Evolutionary conservation across 2,113 vertebrate genomes (phyloP).

Genomic region (Cygnus atratus): DNA sequence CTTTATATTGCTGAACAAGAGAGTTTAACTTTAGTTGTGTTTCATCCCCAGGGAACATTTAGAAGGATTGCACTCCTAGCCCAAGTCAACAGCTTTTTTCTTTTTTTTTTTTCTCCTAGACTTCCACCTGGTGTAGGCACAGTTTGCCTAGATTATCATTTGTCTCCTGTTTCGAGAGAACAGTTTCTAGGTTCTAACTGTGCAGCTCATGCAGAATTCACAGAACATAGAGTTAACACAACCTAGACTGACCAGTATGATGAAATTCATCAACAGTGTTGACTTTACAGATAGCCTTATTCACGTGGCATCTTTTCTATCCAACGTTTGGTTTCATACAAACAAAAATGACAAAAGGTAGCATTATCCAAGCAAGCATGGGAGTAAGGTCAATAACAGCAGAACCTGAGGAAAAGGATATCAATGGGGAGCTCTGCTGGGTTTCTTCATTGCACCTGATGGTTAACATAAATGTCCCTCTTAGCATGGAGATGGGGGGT

Average conservation of each 20-base stretch:
- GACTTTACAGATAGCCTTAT: not conserved
- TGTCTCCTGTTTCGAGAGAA: not conserved
- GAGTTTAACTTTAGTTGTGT: not conserved
- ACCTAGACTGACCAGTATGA: not conserved
- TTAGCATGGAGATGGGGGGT: not conserved
- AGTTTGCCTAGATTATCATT: not conserved
- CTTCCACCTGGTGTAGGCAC: not conserved
- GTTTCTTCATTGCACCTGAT: not conserved
- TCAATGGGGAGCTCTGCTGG: not conserved
- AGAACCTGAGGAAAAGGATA: not conserved
- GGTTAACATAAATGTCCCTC: not conserved
- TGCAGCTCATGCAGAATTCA: not conserved
- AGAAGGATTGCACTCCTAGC: rapidly evolving
- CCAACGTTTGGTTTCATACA: not conserved
- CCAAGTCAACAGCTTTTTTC: not conserved
- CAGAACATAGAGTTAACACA: not conserved
- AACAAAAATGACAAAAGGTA: not conserved
- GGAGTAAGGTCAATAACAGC: not conserved
- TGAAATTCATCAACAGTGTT: not conserved
- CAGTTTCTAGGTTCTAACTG: not conserved
- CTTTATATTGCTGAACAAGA: not conserved
- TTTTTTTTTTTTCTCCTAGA: not conserved
- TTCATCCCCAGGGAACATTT: not conserved
- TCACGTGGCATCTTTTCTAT: not conserved
- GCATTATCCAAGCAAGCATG: not conserved